Conservation (phyloP, 2,797 vertebrate species). For the Spinibarbus caldwelli region DNA sequence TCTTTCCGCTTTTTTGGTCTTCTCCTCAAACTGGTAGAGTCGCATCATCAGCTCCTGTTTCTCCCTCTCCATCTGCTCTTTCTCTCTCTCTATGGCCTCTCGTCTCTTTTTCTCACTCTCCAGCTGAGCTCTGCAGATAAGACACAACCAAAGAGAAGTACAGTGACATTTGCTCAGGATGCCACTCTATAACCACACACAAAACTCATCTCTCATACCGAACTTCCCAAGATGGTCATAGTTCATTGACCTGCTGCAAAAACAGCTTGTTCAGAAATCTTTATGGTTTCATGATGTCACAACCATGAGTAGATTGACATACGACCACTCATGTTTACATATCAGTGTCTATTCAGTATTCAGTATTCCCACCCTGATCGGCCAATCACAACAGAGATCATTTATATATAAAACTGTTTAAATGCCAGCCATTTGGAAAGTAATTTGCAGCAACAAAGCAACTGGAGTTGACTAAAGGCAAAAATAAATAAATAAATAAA, state of each 20-base stretch:
- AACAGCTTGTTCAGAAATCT: background rate
- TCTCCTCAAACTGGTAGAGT: constrained; percentile 89
- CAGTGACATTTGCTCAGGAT: constrained; percentile 7
- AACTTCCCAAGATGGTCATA: too few species aligned
- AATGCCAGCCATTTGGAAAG: background rate
- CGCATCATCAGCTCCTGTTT: constrained; percentile 89
- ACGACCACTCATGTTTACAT: background rate
- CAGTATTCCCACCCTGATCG: background rate
- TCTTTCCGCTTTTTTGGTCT: constrained; percentile 91
- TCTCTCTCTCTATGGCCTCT: constrained; percentile 89
- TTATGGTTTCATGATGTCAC: background rate
- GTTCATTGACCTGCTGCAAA: background rate
- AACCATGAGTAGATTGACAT: background rate
- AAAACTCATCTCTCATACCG: background rate
- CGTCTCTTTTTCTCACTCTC: constrained; percentile 92
- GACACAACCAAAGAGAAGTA: constrained; percentile 22
- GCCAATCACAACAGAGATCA: background rate
- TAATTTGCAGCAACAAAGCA: background rate
- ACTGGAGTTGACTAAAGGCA: background rate
- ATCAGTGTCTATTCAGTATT: background rate
- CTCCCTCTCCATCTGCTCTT: constrained; percentile 90
- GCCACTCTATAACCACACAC: background rate
- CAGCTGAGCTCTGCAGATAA: constrained; percentile 86
- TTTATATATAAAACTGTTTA: background rate
- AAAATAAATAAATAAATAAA: too few species aligned